These are phyloP conservation scores for Masnerella sp. DNA, from an alignment of 2,888 invertebrate genomes.

Conservation along the genomic window DNA sequence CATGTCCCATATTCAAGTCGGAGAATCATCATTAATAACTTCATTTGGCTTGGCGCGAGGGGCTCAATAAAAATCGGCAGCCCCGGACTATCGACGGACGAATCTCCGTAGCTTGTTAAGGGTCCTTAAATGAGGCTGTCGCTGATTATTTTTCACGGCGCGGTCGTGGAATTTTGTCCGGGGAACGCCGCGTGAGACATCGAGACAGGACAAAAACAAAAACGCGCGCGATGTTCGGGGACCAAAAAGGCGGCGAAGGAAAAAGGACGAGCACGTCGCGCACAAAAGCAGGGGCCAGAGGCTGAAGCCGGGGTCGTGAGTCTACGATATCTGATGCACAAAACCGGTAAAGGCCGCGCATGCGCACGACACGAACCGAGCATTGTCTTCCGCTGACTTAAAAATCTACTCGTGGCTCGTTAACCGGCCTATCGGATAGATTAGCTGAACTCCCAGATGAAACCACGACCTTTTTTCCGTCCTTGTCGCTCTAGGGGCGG, in stretches of 20 bases:
- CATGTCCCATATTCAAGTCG: too few species aligned
- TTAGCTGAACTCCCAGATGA: conserved; percentile 42
- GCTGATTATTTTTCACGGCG: conserved; percentile 64
- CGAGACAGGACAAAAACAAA: conserved; percentile 47
- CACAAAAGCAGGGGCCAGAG: conserved; percentile 60
- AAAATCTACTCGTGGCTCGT: conserved; percentile 78
- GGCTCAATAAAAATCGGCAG: conserved; percentile 35
- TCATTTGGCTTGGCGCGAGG: too few species aligned
- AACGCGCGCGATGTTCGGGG: conserved; percentile 41
- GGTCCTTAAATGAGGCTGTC: conserved; percentile 50
- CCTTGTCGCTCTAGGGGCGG: too few species aligned
- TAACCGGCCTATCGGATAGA: conserved; percentile 73
- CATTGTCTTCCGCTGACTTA: conserved; percentile 76
- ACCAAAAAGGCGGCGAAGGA: conserved; percentile 33
- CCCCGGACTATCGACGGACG: conserved; percentile 23
- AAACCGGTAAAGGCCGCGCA: conserved; percentile 75
- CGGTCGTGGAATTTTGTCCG: conserved; percentile 48
- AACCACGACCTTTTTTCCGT: conserved; percentile 21
- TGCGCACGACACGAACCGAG: conserved; percentile 67
- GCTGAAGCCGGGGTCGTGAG: conserved; percentile 69
- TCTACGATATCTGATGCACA: conserved; percentile 76
- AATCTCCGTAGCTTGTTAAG: conserved; percentile 48
- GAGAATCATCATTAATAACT: too few species aligned
- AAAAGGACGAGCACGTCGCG: conserved; percentile 36
- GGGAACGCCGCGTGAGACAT: conserved; percentile 49